Evolutionary conservation across 1,140 invertebrate genomes (phyloP).

Genomic region (Acyrthosiphon pisum): DNA sequence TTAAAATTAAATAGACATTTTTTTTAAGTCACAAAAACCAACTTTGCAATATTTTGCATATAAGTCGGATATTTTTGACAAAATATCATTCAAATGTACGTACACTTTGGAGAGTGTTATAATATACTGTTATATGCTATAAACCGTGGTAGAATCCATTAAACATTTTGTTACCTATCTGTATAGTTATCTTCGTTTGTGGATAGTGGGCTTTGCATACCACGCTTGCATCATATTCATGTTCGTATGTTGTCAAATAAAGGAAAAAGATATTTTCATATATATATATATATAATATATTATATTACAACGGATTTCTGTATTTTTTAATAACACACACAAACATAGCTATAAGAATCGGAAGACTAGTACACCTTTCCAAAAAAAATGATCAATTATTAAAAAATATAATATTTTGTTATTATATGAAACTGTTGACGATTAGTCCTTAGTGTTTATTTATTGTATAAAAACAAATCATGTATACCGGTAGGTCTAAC

Average conservation of each 20-base stretch:
- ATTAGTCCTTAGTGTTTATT: background rate
- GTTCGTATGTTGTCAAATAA: background rate
- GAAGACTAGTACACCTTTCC: slow-evolving; percentile 52
- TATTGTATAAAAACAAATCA: slow-evolving; percentile 35
- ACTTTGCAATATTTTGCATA: background rate
- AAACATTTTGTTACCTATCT: background rate
- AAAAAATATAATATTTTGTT: slow-evolving; percentile 11
- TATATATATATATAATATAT: slow-evolving; percentile 27
- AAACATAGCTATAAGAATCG: slow-evolving; percentile 49
- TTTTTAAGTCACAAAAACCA: too few species aligned
- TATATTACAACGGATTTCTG: slow-evolving; percentile 32
- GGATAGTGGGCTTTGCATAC: background rate
- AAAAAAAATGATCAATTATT: slow-evolving; percentile 38
- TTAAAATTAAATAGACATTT: background rate
- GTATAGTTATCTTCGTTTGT: background rate
- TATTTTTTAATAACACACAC: slow-evolving; percentile 39
- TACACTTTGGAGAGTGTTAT: background rate
- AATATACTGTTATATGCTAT: background rate
- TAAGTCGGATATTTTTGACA: background rate
- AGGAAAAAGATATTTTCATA: slow-evolving; percentile 8
- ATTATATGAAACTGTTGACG: background rate
- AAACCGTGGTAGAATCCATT: background rate
- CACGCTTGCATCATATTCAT: background rate
- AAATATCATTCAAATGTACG: background rate
- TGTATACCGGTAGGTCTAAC: background rate